Evolutionary conservation across 2,797 vertebrate genomes (phyloP), one percentile per base, ranked within the genome.

Genomic region (Channa striata): DNA sequence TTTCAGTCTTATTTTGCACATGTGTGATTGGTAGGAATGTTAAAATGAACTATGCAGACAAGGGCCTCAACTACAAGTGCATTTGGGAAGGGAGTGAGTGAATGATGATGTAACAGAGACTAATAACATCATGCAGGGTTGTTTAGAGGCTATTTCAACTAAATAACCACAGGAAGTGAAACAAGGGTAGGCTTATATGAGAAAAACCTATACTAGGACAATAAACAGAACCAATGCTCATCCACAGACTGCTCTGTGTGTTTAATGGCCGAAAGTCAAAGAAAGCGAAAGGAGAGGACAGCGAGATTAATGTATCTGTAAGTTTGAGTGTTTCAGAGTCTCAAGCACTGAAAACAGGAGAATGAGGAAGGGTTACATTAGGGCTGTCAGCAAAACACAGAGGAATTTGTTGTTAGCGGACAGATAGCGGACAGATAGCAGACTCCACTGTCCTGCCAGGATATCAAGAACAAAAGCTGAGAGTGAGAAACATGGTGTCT

Each of bases 391-490:
- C 17, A 59, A 82, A 84, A 72, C 68, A 75, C 46, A 74, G 37
- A 65, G 57, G 50, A 17, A 58, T 61, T 57, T 71, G 73, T 77
- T 78, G 54, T 63, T 39, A 33, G 67, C 52, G 59, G 73, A 85
- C 74, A 80, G 68, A 89, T 56, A 58, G 60, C 80, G 78, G 82
- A 82, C 69, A n/a, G n/a, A n/a, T n/a, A n/a, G n/a, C n/a, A n/a
- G n/a, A n/a, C n/a, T 60, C 36, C 11, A 17, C 62, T 78, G 47
- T 73, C 23, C 62, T 74, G 60, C 48, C 67, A 68, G 23, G 37
- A 73, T 73, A 73, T 77, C 64, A 30, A 75, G 81, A 73, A 23
- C 23, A 64, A 81, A 58, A 61, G 50, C 43, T 53, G 16, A 74
- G 60, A 30, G 70, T 58, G 44, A 78, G 48, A 74, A 73, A 53